These are phyloP conservation scores for Hybognathus amarus DNA, from an alignment of 2,797 vertebrate species.

Conservation along the genomic window DNA sequence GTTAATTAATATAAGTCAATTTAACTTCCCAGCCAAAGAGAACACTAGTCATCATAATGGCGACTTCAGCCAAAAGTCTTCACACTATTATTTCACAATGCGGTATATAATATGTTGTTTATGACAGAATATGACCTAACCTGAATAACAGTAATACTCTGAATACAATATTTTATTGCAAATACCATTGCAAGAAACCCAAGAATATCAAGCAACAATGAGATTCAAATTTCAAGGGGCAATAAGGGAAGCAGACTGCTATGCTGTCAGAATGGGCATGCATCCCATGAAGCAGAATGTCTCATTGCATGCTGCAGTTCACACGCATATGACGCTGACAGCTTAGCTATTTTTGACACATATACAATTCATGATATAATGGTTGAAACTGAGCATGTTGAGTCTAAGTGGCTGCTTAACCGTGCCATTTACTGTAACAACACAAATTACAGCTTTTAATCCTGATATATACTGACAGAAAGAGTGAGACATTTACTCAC, in stretches of 20 bases:
- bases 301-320: not conserved
- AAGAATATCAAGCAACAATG: not conserved
- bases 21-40: constrained; percentile 14
- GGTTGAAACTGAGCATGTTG: not conserved
- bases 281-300: not conserved
- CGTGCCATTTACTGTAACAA: constrained; percentile 25
- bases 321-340: not conserved
- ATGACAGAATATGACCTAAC: not conserved
- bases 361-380: constrained; percentile 7
- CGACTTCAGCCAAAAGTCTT: not conserved
- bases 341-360: constrained; percentile 28
- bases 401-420: not conserved
- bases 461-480: not conserved
- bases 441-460: constrained; percentile 8
- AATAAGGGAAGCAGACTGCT: not conserved
- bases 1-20: constrained; percentile 13
- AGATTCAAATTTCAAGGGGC: not conserved
- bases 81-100: not conserved
- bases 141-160: not conserved
- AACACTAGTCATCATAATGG: not conserved
- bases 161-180: not conserved
- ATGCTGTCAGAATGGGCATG: not conserved
- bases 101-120: not conserved
- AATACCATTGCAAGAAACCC: not conserved
- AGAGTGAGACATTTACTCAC: not conserved